These are phyloP conservation scores for Amaurobius ferox DNA, from an alignment of 2,888 invertebrate species.

Conservation along the genomic window DNA sequence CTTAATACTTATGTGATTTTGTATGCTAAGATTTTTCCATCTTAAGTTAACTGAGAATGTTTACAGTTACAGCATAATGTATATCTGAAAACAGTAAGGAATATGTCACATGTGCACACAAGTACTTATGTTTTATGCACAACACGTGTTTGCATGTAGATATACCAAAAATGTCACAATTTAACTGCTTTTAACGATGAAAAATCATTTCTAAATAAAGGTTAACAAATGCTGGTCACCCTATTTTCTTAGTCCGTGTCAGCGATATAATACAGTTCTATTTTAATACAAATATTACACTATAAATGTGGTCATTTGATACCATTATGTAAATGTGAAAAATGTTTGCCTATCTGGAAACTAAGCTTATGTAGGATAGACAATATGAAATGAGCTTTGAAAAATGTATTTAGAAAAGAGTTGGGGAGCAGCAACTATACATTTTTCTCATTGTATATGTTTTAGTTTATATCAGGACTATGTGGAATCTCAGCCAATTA, in stretches of 20 bases:
- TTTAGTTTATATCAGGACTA: background rate
- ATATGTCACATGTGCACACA: background rate
- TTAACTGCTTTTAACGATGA: background rate
- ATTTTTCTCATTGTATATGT: background rate
- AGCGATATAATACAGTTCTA: slow-evolving; percentile 33
- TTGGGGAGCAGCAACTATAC: background rate
- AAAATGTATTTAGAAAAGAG: slow-evolving; percentile 35
- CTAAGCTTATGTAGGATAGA: slow-evolving; percentile 63
- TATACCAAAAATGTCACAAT: background rate
- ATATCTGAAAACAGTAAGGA: too few species aligned
- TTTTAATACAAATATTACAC: slow-evolving; percentile 55
- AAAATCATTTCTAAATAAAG: background rate
- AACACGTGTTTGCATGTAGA: background rate
- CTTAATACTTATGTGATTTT: too few species aligned
- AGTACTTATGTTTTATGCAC: background rate
- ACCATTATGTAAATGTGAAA: slow-evolving; percentile 39
- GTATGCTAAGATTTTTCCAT: too few species aligned
- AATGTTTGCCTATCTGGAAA: slow-evolving; percentile 36
- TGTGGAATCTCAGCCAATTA: background rate
- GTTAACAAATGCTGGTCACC: slow-evolving; percentile 31
- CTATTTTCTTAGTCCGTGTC: slow-evolving; percentile 28
- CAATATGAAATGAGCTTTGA: slow-evolving; percentile 55
- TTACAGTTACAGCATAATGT: too few species aligned
- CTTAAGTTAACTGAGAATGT: too few species aligned
- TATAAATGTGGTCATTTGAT: slow-evolving; percentile 43